Conservation (phyloP, 2,113 vertebrate species). For the Prietella phreatophila region DNA sequence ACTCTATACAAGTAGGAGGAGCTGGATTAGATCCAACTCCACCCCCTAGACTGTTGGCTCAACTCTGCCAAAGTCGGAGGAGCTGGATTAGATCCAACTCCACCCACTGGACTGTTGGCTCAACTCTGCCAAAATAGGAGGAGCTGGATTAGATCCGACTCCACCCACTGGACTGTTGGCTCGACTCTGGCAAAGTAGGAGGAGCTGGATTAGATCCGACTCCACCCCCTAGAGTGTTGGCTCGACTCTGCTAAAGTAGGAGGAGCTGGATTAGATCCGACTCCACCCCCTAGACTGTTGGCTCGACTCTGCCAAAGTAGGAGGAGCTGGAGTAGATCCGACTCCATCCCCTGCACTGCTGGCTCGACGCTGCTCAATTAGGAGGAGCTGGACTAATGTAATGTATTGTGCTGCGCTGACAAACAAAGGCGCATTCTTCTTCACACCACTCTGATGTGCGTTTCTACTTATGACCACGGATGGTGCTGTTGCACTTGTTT, state of each 20-base stretch:
- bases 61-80: not conserved
- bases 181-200: no score
- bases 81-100: not conserved
- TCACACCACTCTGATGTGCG: not conserved
- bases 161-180: not conserved
- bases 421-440: not conserved
- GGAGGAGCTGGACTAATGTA: no score
- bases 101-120: not conserved
- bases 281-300: not conserved
- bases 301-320: not conserved
- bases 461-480: not conserved
- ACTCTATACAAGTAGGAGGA: no score
- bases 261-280: not conserved
- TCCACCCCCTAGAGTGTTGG: not conserved
- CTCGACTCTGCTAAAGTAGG: not conserved
- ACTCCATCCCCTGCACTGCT: not conserved
- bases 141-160: not conserved
- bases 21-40: not conserved
- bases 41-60: not conserved
- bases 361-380: no score
- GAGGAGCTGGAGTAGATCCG: not conserved
- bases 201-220: not conserved
- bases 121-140: not conserved
- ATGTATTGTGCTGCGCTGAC: not conserved
- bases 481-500: not conserved